Evolutionary conservation across 2,888 invertebrate species (phyloP).

Genomic region (Notodonta ziczac): DNA sequence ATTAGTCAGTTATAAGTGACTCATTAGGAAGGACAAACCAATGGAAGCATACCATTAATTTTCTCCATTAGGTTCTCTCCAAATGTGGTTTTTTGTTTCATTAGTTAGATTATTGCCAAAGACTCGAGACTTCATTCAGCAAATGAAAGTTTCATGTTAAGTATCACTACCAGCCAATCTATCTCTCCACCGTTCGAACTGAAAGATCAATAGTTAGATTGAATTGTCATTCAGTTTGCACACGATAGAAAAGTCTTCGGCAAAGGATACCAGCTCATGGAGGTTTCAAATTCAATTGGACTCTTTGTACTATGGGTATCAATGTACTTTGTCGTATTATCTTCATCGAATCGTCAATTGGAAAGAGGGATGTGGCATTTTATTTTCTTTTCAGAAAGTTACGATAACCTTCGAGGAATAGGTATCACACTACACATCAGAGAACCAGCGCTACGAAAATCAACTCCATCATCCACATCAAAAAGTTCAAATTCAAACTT

Average conservation of each 20-base stretch:
- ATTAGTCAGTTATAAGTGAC: too few relatives aligned
- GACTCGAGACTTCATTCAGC: too few relatives aligned
- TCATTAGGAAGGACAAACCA: too few relatives aligned
- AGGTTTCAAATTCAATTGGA: not conserved
- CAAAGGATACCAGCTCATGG: not conserved
- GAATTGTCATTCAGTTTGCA: not conserved
- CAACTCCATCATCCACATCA: not conserved
- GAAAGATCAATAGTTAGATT: not conserved
- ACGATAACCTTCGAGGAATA: not conserved
- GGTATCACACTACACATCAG: not conserved
- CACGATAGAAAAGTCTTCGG: not conserved
- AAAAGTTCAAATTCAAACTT: constrained; percentile 10
- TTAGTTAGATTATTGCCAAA: too few relatives aligned
- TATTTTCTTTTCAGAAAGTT: not conserved
- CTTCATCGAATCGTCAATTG: not conserved
- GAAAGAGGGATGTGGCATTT: not conserved
- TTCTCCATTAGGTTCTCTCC: too few relatives aligned
- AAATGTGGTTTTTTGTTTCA: too few relatives aligned
- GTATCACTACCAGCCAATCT: constrained; percentile 3
- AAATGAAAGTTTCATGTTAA: too few relatives aligned
- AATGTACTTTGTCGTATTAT: not conserved
- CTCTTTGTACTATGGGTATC: not conserved
- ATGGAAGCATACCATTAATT: too few relatives aligned
- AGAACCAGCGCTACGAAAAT: not conserved
- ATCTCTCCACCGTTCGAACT: not conserved